Conservation (phyloP, 2,113 vertebrate species). For the Raja brachyura region DNA sequence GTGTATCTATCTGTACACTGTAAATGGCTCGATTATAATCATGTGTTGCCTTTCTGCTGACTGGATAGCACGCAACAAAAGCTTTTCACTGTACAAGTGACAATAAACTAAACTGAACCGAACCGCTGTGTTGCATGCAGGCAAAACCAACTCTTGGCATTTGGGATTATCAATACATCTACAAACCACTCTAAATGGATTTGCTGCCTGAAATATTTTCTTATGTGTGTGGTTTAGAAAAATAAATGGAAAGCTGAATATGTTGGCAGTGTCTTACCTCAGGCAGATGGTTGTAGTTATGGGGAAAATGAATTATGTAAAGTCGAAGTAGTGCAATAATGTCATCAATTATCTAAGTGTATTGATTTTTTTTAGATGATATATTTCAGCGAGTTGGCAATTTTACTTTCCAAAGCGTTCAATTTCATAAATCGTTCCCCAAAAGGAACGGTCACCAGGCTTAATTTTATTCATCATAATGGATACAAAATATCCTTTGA, state of each 20-base stretch:
- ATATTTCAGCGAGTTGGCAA: not conserved
- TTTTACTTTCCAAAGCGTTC: not conserved
- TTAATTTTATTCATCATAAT: not conserved
- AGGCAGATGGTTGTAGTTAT: too few relatives aligned
- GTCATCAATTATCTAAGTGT: not conserved
- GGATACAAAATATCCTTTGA: constrained; percentile 16
- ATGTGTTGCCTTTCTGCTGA: too few relatives aligned
- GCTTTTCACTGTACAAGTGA: too few relatives aligned
- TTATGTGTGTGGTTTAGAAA: not conserved
- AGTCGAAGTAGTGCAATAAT: not conserved
- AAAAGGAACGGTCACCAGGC: not conserved
- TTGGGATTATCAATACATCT: not conserved
- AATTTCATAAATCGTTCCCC: not conserved
- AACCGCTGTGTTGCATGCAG: too few relatives aligned
- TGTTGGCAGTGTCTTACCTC: not conserved
- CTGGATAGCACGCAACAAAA: too few relatives aligned
- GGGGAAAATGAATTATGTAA: not conserved
- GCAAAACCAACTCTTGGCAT: not conserved
- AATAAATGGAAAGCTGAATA: not conserved
- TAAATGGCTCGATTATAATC: too few relatives aligned
- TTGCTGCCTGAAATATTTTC: not conserved
- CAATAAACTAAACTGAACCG: too few relatives aligned
- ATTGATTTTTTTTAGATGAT: not conserved
- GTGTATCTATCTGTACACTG: too few relatives aligned
- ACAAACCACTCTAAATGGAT: too few relatives aligned